A percentile compares a stretch with the other conserved stretches of the same genome.
Evolutionary conservation across 2,888 invertebrate genomes (phyloP).

Genomic region (Drosophila mulleri): DNA sequence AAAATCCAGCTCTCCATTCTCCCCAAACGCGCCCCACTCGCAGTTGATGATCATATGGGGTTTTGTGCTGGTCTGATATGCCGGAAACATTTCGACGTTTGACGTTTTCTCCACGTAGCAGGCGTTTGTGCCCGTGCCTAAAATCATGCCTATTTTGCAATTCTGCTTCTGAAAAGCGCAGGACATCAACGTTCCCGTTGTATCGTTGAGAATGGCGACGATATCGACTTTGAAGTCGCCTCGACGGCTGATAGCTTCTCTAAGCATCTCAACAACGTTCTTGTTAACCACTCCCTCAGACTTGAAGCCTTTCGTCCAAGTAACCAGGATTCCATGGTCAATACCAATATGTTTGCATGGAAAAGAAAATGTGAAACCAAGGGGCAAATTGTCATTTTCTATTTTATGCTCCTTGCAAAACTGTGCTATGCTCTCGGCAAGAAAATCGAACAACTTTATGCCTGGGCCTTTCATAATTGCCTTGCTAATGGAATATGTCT

Average conservation of each 20-base stretch:
- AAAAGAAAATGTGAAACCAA: constrained; percentile 98
- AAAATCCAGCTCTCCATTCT: constrained; percentile 93
- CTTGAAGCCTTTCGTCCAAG: constrained; percentile 98
- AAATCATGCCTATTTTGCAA: constrained; percentile 89
- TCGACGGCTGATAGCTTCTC: constrained; percentile 92
- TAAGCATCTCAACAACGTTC: constrained; percentile 94
- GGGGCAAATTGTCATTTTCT: constrained; percentile 89
- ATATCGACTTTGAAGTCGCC: constrained; percentile 92
- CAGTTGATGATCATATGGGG: constrained; percentile 92
- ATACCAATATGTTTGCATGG: constrained; percentile 94
- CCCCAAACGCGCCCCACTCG: constrained; percentile 99
- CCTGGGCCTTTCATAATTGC: constrained; percentile 96
- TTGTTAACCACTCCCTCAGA: constrained; percentile 94
- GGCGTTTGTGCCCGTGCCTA: constrained; percentile 96
- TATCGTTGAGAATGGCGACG: constrained; percentile 96
- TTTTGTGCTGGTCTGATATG: constrained; percentile 83
- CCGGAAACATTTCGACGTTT: constrained; percentile 90
- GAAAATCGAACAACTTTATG: constrained; percentile 94
- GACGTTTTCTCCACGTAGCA: constrained; percentile 93
- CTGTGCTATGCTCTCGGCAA: constrained; percentile 94
- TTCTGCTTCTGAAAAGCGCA: constrained; percentile 92
- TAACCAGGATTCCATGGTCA: constrained; percentile 91
- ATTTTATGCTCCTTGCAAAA: constrained; percentile 93
- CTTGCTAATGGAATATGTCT: constrained; percentile 96
- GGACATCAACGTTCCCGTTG: constrained; percentile 96